Evolutionary conservation across 1,140 invertebrate genomes (phyloP).

Genomic region (Brachystomella parvula): DNA sequence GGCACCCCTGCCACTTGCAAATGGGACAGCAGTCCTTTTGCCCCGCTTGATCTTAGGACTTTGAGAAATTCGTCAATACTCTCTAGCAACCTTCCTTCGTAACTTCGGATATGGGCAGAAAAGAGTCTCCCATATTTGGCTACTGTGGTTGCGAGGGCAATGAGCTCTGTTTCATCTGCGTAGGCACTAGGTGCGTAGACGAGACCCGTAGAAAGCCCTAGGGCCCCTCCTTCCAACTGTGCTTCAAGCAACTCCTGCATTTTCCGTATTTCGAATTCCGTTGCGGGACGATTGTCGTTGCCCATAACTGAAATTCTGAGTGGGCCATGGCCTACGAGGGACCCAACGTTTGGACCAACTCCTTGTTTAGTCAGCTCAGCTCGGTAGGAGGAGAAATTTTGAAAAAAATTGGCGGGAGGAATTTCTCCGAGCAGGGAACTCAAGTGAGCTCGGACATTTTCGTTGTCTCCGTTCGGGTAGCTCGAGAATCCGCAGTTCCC

Average conservation of each 20-base stretch:
- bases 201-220: conserved; percentile 28
- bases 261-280: conserved; percentile 21
- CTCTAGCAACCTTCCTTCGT: conserved; percentile 28
- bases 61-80: conserved; percentile 31
- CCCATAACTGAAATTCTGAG: conserved; percentile 30
- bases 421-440: conserved; percentile 24
- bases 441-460: conserved; percentile 19
- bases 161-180: conserved; percentile 19
- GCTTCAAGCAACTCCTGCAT: conserved; percentile 23
- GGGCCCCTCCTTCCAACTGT: conserved; percentile 24
- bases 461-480: conserved; percentile 22
- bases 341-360: conserved; percentile 23
- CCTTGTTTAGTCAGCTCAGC: not conserved
- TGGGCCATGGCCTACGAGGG: conserved; percentile 29
- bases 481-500: conserved; percentile 29
- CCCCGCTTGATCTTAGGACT: conserved; percentile 23
- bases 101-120: conserved; percentile 30
- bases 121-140: conserved; percentile 21
- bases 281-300: conserved; percentile 27
- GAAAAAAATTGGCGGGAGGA: not conserved
- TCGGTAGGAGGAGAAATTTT: conserved; percentile 14
- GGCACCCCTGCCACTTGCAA: conserved; percentile 33
- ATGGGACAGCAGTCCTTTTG: conserved; percentile 29
- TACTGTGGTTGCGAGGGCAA: conserved; percentile 21
- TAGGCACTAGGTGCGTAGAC: conserved; percentile 33